phyloP scores from a whole-genome alignment of 2,888 invertebrate genomes.

The Paralinhomoeus sp. region DNA sequence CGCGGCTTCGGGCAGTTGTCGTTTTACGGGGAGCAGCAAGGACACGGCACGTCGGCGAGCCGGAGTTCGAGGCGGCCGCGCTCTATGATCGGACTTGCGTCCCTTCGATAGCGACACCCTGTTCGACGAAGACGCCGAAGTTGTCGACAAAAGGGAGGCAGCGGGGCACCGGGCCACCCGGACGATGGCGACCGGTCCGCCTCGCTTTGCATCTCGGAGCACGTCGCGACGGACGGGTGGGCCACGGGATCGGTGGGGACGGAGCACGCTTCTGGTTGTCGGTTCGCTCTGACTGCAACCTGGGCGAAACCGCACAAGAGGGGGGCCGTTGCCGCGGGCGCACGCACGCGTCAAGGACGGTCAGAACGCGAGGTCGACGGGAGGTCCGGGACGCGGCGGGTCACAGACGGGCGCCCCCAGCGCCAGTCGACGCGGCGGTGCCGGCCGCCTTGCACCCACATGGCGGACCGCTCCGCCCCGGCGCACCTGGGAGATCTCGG shows the following conservation, averaged over 20 bases:
- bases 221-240: constrained; percentile 38
- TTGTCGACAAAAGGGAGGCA: constrained; percentile 36
- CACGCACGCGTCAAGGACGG: constrained; percentile 35
- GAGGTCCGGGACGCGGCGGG: constrained; percentile 29
- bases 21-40: constrained; percentile 88
- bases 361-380: constrained; percentile 55
- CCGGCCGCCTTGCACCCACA: constrained; percentile 66
- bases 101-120: constrained; percentile 35
- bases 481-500: constrained; percentile 7
- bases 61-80: constrained; percentile 53
- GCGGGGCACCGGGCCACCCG: constrained; percentile 41
- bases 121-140: too few relatives aligned
- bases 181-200: constrained; percentile 37
- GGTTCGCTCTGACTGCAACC: constrained; percentile 89
- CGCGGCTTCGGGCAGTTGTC: constrained; percentile 46
- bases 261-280: constrained; percentile 55
- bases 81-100: constrained; percentile 59
- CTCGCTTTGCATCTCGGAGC: constrained; percentile 48
- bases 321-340: constrained; percentile 26
- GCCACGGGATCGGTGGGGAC: constrained; percentile 73
- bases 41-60: constrained; percentile 55
- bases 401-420: constrained; percentile 46
- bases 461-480: constrained; percentile 40
- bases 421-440: constrained; percentile 77
- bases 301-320: constrained; percentile 31